phyloP scores from a whole-genome alignment of 2,888 invertebrate genomes.

The Dolichopus griseipennis region DNA sequence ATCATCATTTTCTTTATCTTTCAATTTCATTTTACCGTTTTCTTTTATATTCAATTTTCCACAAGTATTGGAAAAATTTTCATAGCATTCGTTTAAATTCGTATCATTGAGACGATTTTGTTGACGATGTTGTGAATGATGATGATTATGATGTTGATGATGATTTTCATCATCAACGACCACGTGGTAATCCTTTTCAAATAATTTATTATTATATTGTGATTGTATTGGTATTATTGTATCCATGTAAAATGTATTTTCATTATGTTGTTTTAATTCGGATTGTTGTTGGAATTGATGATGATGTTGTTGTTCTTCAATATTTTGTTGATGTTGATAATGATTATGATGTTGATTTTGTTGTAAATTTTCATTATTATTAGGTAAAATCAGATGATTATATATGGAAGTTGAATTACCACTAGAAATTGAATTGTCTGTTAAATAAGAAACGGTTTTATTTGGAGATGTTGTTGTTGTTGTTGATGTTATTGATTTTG shows the following conservation, averaged over 20 bases:
- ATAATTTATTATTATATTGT: not conserved
- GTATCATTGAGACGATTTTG: not conserved
- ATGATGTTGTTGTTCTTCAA: not conserved
- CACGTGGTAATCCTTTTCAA: not conserved
- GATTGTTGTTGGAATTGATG: not conserved
- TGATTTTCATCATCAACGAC: not conserved
- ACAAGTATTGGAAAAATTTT: not conserved
- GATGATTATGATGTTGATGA: too few relatives aligned
- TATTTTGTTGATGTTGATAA: not conserved
- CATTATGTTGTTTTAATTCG: too few relatives aligned
- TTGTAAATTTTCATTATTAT: too few relatives aligned
- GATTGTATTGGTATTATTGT: not conserved
- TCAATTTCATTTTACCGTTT: not conserved
- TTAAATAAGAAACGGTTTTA: not conserved
- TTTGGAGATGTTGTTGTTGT: not conserved
- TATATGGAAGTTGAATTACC: not conserved
- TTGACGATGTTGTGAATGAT: not conserved
- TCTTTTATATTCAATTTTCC: not conserved
- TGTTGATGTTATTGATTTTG: not conserved
- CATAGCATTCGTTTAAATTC: not conserved
- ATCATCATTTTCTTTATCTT: not conserved
- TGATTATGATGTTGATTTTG: not conserved
- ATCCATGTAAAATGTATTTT: not conserved
- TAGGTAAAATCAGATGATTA: too few relatives aligned
- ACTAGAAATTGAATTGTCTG: not conserved